Evolutionary conservation across 2,797 vertebrate species (phyloP).

Genomic region (Orientallactaga sibirica): DNA sequence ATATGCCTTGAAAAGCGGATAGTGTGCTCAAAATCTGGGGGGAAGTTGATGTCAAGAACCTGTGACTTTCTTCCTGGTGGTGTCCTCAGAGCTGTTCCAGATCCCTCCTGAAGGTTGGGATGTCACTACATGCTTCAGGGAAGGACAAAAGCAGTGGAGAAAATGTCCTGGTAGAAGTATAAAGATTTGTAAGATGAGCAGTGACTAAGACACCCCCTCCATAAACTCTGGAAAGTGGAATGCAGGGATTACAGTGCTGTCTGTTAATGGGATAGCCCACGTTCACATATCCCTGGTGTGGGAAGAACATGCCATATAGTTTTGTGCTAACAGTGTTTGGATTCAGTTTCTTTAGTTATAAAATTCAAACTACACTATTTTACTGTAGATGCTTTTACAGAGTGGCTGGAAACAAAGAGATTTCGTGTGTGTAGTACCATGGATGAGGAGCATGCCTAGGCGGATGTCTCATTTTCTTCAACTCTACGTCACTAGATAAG

Average conservation of each 20-base stretch:
- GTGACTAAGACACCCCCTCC: slow-evolving; percentile 64
- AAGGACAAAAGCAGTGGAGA: slow-evolving; percentile 42
- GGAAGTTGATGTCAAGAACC: background rate
- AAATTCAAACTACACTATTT: slow-evolving; percentile 28
- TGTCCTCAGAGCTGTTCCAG: background rate
- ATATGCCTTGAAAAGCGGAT: background rate
- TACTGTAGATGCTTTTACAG: slow-evolving; percentile 20
- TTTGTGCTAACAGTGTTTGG: slow-evolving; percentile 43
- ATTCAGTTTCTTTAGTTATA: slow-evolving; percentile 61
- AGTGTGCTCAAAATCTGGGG: background rate
- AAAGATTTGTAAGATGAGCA: slow-evolving; percentile 61
- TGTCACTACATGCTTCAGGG: background rate
- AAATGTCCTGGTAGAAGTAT: slow-evolving; percentile 54
- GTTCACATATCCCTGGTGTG: slow-evolving; percentile 36
- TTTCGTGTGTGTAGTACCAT: background rate
- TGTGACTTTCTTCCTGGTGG: background rate
- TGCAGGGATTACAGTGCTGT: slow-evolving; percentile 7
- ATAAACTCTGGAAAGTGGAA: slow-evolving; percentile 55
- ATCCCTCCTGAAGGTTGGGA: background rate
- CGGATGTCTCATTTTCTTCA: background rate
- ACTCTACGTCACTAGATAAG: slow-evolving; percentile 8
- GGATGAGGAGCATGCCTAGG: background rate
- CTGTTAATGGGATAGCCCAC: slow-evolving; percentile 38
- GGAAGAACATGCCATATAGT: slow-evolving; percentile 21
- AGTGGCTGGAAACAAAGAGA: background rate